These are phyloP conservation scores for Salarias fasciatus DNA, from an alignment of 2,797 vertebrate species.

Conservation along the genomic window DNA sequence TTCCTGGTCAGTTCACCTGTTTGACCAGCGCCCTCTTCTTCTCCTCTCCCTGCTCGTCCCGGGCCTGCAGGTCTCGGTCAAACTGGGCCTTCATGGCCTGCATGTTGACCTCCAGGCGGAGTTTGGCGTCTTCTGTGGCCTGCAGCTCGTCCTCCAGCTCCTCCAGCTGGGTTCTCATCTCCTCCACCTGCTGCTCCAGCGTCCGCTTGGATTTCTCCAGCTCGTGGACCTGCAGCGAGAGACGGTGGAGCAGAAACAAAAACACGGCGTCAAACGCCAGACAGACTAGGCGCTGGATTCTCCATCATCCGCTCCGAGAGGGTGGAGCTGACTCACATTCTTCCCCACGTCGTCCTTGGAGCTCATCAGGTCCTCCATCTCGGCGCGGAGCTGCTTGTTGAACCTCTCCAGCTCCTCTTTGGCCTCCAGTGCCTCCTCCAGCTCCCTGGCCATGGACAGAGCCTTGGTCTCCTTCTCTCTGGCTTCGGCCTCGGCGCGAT, in stretches of 20 bases:
- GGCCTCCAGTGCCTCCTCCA: slow-evolving; percentile 94
- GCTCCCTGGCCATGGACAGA: slow-evolving; percentile 90
- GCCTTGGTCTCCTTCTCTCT: slow-evolving; percentile 97
- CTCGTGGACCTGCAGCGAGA: slow-evolving; percentile 89
- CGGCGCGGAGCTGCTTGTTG: slow-evolving; percentile 93
- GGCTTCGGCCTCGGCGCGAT: slow-evolving; percentile 95
- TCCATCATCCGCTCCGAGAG: no score
- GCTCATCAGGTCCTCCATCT: slow-evolving; percentile 99
- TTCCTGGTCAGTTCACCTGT: slow-evolving; percentile 78
- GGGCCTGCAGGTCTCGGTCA: slow-evolving; percentile 92
- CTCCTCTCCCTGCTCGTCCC: slow-evolving; percentile 96
- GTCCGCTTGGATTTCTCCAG: slow-evolving; percentile 97
- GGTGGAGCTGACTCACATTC: slow-evolving; percentile 87
- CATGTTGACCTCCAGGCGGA: slow-evolving; percentile 98
- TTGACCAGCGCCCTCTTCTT: slow-evolving; percentile 93
- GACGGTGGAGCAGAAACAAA: not conserved
- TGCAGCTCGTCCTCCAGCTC: slow-evolving; percentile 98
- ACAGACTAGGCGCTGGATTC: no score
- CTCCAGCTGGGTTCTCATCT: slow-evolving; percentile 97
- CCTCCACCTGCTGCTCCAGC: slow-evolving; percentile 96
- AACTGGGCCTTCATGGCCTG: slow-evolving; percentile 98
- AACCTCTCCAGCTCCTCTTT: slow-evolving; percentile 95
- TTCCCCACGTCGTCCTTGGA: slow-evolving; percentile 99
- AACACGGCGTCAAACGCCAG: not conserved
- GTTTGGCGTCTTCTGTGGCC: slow-evolving; percentile 96